Conservation (phyloP, 2,797 vertebrate genomes). For the Trichosurus vulpecula region DNA sequence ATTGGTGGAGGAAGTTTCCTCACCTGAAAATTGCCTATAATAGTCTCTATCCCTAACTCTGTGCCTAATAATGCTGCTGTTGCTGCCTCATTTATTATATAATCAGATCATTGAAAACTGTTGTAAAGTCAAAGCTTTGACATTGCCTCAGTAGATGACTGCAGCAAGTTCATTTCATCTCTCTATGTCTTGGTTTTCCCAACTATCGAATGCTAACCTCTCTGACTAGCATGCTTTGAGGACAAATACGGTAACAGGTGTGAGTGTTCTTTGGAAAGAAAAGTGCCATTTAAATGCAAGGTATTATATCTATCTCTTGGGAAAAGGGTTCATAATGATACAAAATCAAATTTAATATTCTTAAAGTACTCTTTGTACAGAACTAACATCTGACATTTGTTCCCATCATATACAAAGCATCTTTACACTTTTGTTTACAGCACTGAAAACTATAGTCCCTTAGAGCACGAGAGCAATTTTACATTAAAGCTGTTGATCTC, state of each 20-base stretch:
- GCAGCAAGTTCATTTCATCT: not conserved
- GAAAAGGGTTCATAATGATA: conserved; percentile 55
- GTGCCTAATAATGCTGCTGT: not conserved
- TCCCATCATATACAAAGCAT: conserved; percentile 65
- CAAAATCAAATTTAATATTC: conserved; percentile 66
- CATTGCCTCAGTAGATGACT: not conserved
- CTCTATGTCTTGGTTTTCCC: conserved; percentile 26
- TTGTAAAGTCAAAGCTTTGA: not conserved
- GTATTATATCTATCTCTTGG: conserved; percentile 54
- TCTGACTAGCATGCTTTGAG: conserved; percentile 20
- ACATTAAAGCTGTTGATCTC: conserved; percentile 78
- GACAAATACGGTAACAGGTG: conserved; percentile 22
- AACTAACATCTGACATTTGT: conserved; percentile 63
- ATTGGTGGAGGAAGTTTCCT: not conserved
- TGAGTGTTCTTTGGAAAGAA: not conserved
- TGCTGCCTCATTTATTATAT: not conserved
- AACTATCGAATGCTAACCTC: conserved; percentile 42
- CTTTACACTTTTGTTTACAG: conserved; percentile 72
- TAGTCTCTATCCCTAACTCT: not conserved
- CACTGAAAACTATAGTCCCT: conserved; percentile 63
- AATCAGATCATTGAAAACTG: not conserved
- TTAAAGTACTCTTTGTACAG: conserved; percentile 54
- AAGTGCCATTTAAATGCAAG: conserved; percentile 22
- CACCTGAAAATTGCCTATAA: not conserved
- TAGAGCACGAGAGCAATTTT: conserved; percentile 60